Evolutionary conservation across 2,113 vertebrate species (phyloP).

Genomic region (Rhadina sibilatrix): DNA sequence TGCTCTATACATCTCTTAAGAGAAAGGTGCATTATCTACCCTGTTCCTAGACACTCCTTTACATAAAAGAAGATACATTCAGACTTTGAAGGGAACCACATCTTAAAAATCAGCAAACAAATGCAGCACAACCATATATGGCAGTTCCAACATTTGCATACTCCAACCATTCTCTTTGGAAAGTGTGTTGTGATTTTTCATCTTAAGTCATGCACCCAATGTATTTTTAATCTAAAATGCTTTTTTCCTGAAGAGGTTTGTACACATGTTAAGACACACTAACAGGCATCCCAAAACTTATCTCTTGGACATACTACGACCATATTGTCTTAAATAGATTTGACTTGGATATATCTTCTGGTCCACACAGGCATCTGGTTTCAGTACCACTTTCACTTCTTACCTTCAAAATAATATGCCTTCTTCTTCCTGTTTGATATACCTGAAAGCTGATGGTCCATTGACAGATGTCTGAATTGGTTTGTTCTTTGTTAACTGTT

Average conservation of each 20-base stretch:
- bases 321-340: not conserved
- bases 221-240: not conserved
- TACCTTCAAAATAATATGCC: not conserved
- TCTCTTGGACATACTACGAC: not conserved
- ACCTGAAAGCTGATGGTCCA: slow-evolving; percentile 64
- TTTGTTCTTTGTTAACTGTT: slow-evolving; percentile 69
- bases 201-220: not conserved
- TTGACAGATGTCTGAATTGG: slow-evolving; percentile 67
- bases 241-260: not conserved
- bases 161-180: not conserved
- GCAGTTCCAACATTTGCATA: not conserved
- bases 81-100: not conserved
- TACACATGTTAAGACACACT: not conserved
- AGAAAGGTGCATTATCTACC: not conserved
- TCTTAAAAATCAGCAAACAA: not conserved
- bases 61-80: not conserved
- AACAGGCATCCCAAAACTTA: not conserved
- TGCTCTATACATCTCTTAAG: not conserved
- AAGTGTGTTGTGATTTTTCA: not conserved
- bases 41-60: not conserved
- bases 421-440: slow-evolving; percentile 36
- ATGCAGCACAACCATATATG: not conserved
- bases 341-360: not conserved
- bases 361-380: not conserved
- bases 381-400: not conserved